Conservation (phyloP, 2,113 vertebrate species). For the Mesoclemmys tuberculata region DNA sequence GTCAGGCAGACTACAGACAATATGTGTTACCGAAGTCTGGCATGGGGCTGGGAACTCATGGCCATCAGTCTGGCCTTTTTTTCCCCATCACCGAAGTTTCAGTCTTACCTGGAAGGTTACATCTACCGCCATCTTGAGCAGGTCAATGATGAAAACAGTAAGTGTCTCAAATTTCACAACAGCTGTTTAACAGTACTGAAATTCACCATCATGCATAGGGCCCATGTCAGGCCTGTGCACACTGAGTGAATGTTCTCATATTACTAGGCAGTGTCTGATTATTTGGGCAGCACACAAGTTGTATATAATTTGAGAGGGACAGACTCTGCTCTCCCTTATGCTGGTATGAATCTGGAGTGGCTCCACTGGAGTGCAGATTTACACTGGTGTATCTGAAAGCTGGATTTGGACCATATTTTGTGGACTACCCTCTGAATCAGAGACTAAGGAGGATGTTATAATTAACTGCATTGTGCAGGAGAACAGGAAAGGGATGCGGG, state of each 20-base stretch:
- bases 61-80: conserved; percentile 92
- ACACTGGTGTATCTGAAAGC: neutral
- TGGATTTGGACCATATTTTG: neutral
- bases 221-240: neutral
- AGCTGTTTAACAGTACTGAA: neutral
- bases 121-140: conserved; percentile 91
- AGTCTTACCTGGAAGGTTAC: conserved; percentile 92
- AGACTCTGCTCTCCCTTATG: neutral
- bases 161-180: conserved; percentile 62
- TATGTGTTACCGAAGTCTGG: conserved; percentile 83
- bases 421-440: neutral
- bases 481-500: neutral
- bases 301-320: no score
- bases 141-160: conserved; percentile 86
- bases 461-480: neutral
- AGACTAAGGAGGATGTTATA: neutral
- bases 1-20: conserved; percentile 93
- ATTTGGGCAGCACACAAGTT: neutral
- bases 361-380: neutral
- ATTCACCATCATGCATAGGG: neutral
- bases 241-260: neutral
- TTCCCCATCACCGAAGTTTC: conserved; percentile 91
- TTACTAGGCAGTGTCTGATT: neutral
- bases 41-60: conserved; percentile 91
- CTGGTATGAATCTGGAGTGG: neutral